Conservation (phyloP, 2,797 vertebrate genomes). For the Mus minutoides region DNA sequence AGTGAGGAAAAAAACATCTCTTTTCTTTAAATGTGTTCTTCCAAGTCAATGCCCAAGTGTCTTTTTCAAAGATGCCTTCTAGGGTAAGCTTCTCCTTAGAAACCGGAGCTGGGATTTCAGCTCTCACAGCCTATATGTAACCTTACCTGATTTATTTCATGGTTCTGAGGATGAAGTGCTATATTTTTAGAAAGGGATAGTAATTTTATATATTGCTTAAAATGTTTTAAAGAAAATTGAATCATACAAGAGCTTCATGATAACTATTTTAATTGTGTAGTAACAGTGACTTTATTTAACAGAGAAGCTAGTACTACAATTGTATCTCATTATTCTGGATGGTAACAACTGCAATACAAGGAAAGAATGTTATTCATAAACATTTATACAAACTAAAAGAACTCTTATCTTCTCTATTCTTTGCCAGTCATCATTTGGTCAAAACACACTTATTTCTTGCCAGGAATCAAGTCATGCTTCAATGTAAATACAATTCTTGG, state of each 20-base stretch:
- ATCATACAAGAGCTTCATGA: neutral
- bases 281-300: neutral
- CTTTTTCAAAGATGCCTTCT: neutral
- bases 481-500: neutral
- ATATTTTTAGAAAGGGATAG: conserved; percentile 27
- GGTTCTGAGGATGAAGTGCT: neutral
- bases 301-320: conserved; percentile 26
- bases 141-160: neutral
- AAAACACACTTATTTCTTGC: neutral
- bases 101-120: neutral
- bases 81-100: neutral
- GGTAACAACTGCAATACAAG: neutral
- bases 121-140: neutral
- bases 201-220: neutral
- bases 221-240: neutral
- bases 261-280: neutral
- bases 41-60: neutral
- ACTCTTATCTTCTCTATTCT: neutral
- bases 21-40: neutral
- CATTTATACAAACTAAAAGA: neutral
- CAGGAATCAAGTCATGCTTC: neutral
- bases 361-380: neutral
- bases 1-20: neutral
- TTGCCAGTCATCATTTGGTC: conserved; percentile 1
- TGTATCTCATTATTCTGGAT: neutral